These are phyloP conservation scores for Clostera curtula DNA, from an alignment of 2,888 invertebrate species.

Conservation along the genomic window DNA sequence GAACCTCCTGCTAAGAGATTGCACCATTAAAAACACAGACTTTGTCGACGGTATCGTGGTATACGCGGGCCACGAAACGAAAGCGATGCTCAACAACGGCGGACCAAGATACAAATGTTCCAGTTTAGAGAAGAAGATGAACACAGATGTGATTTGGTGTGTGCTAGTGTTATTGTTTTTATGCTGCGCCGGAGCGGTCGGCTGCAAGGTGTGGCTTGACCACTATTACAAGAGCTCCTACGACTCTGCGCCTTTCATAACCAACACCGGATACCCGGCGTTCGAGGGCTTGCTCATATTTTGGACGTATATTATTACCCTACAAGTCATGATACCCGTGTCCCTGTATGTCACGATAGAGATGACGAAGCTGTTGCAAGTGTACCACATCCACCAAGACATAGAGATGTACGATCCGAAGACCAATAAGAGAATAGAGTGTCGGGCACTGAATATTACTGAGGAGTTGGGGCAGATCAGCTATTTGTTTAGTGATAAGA, in stretches of 20 bases:
- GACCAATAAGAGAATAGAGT: constrained; percentile 84
- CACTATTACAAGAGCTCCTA: constrained; percentile 55
- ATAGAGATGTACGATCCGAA: constrained; percentile 88
- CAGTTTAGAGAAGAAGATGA: constrained; percentile 93
- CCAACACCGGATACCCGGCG: constrained; percentile 74
- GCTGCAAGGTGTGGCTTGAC: constrained; percentile 90
- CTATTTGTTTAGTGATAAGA: constrained; percentile 98
- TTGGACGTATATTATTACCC: constrained; percentile 96
- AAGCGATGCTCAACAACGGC: constrained; percentile 97
- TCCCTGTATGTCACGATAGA: constrained; percentile 98
- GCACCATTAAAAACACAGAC: constrained; percentile 96
- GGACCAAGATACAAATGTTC: constrained; percentile 96
- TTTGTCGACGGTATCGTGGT: constrained; percentile 97
- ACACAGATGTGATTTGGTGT: constrained; percentile 97
- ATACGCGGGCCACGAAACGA: constrained; percentile 97
- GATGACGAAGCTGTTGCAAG: constrained; percentile 95
- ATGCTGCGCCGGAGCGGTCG: constrained; percentile 93
- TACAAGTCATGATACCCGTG: constrained; percentile 98
- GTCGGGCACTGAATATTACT: constrained; percentile 96
- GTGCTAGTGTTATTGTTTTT: constrained; percentile 91
- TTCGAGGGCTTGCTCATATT: constrained; percentile 90
- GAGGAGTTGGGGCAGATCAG: constrained; percentile 95
- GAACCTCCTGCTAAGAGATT: constrained; percentile 94
- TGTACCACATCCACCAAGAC: constrained; percentile 95
- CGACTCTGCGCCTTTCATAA: constrained; percentile 80